Evolutionary conservation across 1,140 invertebrate species (phyloP), one percentile per base, ranked within the genome.

Genomic region (Brachionus plicatilis): DNA sequence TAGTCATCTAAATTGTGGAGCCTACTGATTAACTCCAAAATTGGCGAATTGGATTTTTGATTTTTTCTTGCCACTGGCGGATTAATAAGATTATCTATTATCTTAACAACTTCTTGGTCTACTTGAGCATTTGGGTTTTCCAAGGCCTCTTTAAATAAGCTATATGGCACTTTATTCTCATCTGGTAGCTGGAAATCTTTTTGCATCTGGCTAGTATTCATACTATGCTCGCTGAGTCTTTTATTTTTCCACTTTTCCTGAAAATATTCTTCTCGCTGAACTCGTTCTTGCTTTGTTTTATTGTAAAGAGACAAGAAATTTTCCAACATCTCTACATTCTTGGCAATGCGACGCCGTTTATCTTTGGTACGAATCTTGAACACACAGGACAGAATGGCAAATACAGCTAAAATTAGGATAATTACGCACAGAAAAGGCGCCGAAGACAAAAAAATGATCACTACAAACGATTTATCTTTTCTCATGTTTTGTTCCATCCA

Each of bases 291-390:
- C 27, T 65, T 65, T 6, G n/a, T 65, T 65, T 82, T 56, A 14
- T 60, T 68, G 9, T 65, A 20, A 65, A 82, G 43, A 14, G 24
- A 37, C 12, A 82, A 27, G 17, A 82, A 82, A 82, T 82, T 82
- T 68, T 82, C 53, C 1, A 82, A 14, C 4, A 43, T 20, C 29
- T 68, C n/a, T 5, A 82, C 43, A 68, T 82, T 24, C 14, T 20
- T 24, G 9, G 29, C 53, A 2, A 65, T 12, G 5, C n/a, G 20
- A 9, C 53, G 53, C 6, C 53, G 50, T 37, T 82, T 68, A n/a
- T 82, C 17, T 37, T 43, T 68, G 9, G 43, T n/a, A 12, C 43
- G 41, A 14, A 76, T 27, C 24, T 41, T 45, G 43, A 82, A 82
- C 3, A 45, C 24, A 43, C 37, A 45, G 4, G 79, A 82, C 11